Conservation (phyloP, 2,888 invertebrate species). For the Rhyacophila evoluta region DNA sequence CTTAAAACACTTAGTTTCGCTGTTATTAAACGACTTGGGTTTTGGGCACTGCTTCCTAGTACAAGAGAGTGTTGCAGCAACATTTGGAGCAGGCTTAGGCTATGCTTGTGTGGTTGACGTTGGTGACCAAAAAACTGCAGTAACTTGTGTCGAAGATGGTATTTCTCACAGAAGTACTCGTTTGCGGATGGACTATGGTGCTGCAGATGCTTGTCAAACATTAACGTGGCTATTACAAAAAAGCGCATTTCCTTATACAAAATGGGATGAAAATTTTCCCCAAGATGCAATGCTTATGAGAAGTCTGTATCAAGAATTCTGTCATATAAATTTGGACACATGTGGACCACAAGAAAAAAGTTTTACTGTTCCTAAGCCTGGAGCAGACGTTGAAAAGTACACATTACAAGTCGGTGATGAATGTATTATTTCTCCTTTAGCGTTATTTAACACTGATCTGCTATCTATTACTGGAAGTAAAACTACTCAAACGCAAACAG, state of each 20-base stretch:
- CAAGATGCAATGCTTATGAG: conserved; percentile 84
- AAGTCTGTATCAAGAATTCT: conserved; percentile 89
- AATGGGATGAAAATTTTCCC: conserved; percentile 79
- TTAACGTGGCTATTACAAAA: conserved; percentile 90
- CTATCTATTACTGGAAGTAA: conserved; percentile 87
- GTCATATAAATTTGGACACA: conserved; percentile 90
- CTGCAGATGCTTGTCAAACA: conserved; percentile 91
- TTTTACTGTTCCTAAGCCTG: conserved; percentile 80
- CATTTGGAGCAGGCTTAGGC: conserved; percentile 68
- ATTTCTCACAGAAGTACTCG: conserved; percentile 91
- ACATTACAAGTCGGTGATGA: conserved; percentile 91
- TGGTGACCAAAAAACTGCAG: conserved; percentile 95
- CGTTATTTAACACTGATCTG: conserved; percentile 89
- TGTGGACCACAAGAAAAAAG: conserved; percentile 89
- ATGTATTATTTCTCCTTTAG: conserved; percentile 89
- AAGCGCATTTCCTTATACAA: conserved; percentile 90
- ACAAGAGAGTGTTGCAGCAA: conserved; percentile 75
- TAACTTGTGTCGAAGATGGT: conserved; percentile 97
- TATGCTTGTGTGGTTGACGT: conserved; percentile 96
- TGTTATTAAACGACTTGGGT: conserved; percentile 84
- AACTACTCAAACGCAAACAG: conserved; percentile 79
- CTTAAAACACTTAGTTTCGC: conserved; percentile 84
- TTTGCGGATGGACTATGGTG: conserved; percentile 88
- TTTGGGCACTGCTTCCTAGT: conserved; percentile 87
- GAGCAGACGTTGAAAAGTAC: conserved; percentile 76